Base-by-base conservation (phyloP, 2,113 vertebrate genomes). In the Solenodon paradoxus region DNA sequence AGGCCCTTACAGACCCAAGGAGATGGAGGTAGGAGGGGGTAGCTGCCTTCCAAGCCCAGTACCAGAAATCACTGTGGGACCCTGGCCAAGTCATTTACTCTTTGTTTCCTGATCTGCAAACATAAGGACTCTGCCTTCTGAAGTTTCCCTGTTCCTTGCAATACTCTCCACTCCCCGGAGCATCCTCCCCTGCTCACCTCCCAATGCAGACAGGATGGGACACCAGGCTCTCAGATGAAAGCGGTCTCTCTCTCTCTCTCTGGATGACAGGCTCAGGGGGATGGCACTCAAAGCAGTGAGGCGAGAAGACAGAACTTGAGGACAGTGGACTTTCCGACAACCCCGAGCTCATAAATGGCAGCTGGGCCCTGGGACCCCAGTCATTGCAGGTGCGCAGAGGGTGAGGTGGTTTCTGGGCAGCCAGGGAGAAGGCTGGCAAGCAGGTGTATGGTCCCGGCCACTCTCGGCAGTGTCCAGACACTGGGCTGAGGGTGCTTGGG, bases 371-470 rank as follows among this genome's bases (percentile, higher is more conserved):
- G 12, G 22, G 69, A 38, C 17, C 47, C 20, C 5, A 10, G 3
- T 47, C 5, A 0, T 28, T 30, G n/a, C 28, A 30, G 5, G 47
- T 1, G 2, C 53, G 10, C n/a, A n/a, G 22, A 80, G 4, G 9
- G 2, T 3, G 5, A n/a, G 47, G 11, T 19, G 38, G 13, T n/a
- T n/a, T n/a, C n/a, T n/a, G 16, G 57, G 20, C 17, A 75, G n/a
- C 28, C 26, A 42, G 24, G 71, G n/a, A 40, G 0, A 12, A 47
- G 32, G n/a, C 35, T 47, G 32, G 35, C 7, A 30, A 17, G 26
- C 42, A 59, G 59, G 38, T 5, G 1, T 9, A 0, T 4, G 16
- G 12, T 6, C 30, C 16, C 8, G 0, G 38, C 68, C 32, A 35
- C 47, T 15, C 40, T n/a, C 72, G n/a, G 55, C 51, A 13, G 5